Evolutionary conservation across 2,797 vertebrate species (phyloP).

Genomic region (Cetoscarus ocellatus): DNA sequence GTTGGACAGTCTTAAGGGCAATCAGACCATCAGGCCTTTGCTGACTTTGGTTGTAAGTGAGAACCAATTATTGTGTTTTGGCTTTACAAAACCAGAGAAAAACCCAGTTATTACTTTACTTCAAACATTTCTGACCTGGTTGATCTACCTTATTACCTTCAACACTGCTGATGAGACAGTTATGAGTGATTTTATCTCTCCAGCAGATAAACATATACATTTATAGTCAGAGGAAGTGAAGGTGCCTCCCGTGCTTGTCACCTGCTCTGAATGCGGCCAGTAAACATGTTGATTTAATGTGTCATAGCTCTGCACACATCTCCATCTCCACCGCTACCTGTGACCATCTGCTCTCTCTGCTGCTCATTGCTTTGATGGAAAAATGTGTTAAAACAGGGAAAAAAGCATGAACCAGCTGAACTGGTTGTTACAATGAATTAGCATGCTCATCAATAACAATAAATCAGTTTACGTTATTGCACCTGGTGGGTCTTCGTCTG

Average conservation of each 20-base stretch:
- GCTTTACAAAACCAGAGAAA: no score
- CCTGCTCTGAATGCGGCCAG: slow-evolving; percentile 5
- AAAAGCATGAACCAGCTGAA: background rate
- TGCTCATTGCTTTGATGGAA: no score
- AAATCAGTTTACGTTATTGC: background rate
- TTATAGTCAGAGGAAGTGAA: background rate
- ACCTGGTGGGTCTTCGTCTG: background rate
- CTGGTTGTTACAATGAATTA: no score
- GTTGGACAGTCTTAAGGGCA: no score
- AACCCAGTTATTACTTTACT: no score
- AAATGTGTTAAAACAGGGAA: background rate
- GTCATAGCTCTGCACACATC: slow-evolving; percentile 5
- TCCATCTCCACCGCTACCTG: background rate
- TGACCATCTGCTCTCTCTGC: background rate
- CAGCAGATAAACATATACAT: background rate
- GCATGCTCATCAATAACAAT: background rate
- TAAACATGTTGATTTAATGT: background rate
- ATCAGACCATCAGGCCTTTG: no score
- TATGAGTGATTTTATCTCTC: background rate
- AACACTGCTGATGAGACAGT: background rate
- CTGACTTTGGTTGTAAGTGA: no score
- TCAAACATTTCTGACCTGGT: no score
- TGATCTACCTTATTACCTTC: no score
- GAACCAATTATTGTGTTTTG: no score
- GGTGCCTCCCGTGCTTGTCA: background rate